Conservation (phyloP, 2,888 invertebrate species). For the Phorcus lineatus region DNA sequence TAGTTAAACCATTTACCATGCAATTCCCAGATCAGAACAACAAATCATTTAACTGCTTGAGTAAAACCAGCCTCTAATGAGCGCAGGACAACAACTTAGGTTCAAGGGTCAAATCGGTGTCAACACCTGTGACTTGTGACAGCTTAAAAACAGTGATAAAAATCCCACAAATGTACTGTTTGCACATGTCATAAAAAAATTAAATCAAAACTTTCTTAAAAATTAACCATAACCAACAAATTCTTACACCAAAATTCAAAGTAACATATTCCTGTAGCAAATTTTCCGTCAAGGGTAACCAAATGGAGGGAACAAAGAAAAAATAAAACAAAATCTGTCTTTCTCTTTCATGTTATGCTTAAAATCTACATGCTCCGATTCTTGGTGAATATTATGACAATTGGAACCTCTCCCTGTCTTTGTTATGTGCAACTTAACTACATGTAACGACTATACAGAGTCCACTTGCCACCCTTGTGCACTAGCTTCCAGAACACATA, state of each 20-base stretch:
- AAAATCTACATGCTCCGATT: constrained; percentile 13
- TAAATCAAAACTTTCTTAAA: not conserved
- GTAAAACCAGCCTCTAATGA: not conserved
- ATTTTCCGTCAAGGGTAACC: not conserved
- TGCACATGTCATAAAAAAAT: not conserved
- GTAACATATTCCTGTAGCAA: not conserved
- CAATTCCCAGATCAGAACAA: not conserved
- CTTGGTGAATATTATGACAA: constrained; percentile 36
- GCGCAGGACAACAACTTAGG: constrained; percentile 12
- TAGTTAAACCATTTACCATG: constrained; percentile 6
- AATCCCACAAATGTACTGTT: not conserved
- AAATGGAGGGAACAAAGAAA: constrained; percentile 9
- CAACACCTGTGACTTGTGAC: not conserved
- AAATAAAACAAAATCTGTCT: constrained; percentile 3
- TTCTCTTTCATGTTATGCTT: constrained; percentile 26
- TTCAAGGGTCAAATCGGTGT: not conserved
- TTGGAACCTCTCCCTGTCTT: not conserved
- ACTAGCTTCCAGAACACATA: constrained; percentile 23
- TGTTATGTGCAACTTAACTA: constrained; percentile 23
- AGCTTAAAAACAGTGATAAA: not conserved
- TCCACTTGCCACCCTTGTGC: not conserved
- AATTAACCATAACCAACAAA: constrained; percentile 16
- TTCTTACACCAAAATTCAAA: not conserved
- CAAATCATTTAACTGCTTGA: constrained; percentile 12
- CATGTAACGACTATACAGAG: constrained; percentile 22